Evolutionary conservation across 2,888 invertebrate species (phyloP), one percentile per base, ranked within the genome.

Genomic region (Dexiosoma caninum): DNA sequence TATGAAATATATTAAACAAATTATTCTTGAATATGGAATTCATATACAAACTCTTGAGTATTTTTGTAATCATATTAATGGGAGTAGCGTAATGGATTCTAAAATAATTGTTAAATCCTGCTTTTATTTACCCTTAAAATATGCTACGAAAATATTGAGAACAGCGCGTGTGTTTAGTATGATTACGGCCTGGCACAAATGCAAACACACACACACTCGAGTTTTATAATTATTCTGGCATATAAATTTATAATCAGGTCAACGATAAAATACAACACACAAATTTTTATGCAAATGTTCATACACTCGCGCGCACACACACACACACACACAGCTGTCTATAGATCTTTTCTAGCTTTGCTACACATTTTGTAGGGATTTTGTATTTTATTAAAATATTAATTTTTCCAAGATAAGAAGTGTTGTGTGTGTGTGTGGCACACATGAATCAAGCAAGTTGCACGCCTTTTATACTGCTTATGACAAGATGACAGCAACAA

Each of bases 311-410:
- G 12, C 14, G 6, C 40, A n/a, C 21, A 37, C 4, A 37, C 35
- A 16, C 16, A 14, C 9, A 37, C 4, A 27, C 46, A 42, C 32
- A 8, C 19, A 51, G 16, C 19, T 21, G 42, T 14, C 7, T 23
- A 53, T 37, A 51, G 10, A 19, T 21, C 46, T 66, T 53, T 75
- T 69, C 42, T 42, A 55, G 84, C 78, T 85, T 84, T 84, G 84
- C 84, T 79, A 85, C 82, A 85, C 83, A 84, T 85, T 85, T 55
- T 64, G 12, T 62, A 59, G 49, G 16, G 27, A 49, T 64, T 49
- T 42, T 46, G 46, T 42, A 23, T 14, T 27, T 9, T 53, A 42
- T 62, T 49, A 62, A n/a, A n/a, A n/a, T 21, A 55, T 55, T 42
- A 64, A 69, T 42, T 55, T 62, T 62, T 37, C 40, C 42, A 62